A percentile compares a stretch with the other conserved stretches of the same genome.
Conservation (phyloP, 2,113 vertebrate genomes). For the Acrocephalus kingi region DNA sequence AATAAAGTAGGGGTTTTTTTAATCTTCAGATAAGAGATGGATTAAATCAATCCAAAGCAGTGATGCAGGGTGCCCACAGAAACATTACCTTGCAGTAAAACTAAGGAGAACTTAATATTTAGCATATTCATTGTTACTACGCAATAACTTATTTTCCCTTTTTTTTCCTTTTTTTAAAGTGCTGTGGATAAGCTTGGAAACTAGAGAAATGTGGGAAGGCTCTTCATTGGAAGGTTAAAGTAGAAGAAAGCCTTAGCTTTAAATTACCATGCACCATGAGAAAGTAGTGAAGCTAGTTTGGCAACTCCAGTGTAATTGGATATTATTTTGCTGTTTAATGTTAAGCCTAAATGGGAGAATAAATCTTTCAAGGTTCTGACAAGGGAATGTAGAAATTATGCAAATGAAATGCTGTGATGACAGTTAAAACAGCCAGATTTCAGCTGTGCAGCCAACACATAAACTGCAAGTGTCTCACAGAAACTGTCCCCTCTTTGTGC, state of each 20-base stretch:
- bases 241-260: background rate
- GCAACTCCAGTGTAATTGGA: background rate
- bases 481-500: background rate
- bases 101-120: background rate
- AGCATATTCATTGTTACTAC: background rate
- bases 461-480: background rate
- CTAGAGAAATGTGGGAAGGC: background rate
- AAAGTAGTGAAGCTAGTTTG: constrained; percentile 9
- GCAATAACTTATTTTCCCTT: background rate
- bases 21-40: background rate
- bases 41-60: background rate
- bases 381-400: background rate
- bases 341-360: background rate
- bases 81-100: background rate
- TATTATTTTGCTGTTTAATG: constrained; percentile 8
- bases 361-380: background rate
- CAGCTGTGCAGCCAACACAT: background rate
- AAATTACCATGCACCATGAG: background rate
- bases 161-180: background rate
- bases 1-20: background rate
- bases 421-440: background rate
- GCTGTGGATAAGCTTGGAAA: background rate
- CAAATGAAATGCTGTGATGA: background rate
- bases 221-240: background rate
- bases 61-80: background rate